Conservation (phyloP, 1,140 invertebrate genomes). For the Drosophila biarmipes region DNA sequence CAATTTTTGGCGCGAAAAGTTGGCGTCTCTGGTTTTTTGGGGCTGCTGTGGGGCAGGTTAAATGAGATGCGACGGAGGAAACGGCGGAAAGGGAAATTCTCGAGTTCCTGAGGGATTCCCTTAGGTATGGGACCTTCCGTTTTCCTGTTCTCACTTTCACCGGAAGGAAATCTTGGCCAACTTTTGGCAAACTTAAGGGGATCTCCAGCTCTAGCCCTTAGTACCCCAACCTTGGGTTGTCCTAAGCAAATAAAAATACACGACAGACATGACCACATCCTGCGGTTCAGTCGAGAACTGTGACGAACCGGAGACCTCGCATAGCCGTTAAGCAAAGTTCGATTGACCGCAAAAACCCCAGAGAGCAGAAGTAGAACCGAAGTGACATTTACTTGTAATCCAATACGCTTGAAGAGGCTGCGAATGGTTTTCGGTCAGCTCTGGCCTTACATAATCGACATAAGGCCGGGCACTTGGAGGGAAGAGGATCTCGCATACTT, state of each 20-base stretch:
- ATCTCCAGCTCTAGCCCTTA: not conserved
- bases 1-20: conserved; percentile 80
- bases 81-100: not conserved
- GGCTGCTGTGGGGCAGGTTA: conserved; percentile 57
- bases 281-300: conserved; percentile 6
- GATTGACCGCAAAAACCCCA: conserved; percentile 65
- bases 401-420: conserved; percentile 72
- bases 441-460: conserved; percentile 74
- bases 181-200: conserved; percentile 11
- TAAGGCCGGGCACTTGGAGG: not conserved
- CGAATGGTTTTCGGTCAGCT: conserved; percentile 59
- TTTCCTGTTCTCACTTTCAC: conserved; percentile 40
- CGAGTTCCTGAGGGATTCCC: conserved; percentile 16
- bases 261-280: conserved; percentile 62
- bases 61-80: not conserved
- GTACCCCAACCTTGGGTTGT: not conserved
- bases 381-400: conserved; percentile 63
- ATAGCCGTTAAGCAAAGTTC: conserved; percentile 76
- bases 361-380: conserved; percentile 29
- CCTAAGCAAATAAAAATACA: conserved; percentile 51
- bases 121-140: conserved; percentile 44
- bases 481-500: conserved; percentile 1
- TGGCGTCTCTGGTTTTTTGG: conserved; percentile 68
- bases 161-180: conserved; percentile 58
- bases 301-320: conserved; percentile 19